These are phyloP conservation scores for Amblyjoppa fuscipennis DNA, from an alignment of 2,888 invertebrate species.

Conservation along the genomic window DNA sequence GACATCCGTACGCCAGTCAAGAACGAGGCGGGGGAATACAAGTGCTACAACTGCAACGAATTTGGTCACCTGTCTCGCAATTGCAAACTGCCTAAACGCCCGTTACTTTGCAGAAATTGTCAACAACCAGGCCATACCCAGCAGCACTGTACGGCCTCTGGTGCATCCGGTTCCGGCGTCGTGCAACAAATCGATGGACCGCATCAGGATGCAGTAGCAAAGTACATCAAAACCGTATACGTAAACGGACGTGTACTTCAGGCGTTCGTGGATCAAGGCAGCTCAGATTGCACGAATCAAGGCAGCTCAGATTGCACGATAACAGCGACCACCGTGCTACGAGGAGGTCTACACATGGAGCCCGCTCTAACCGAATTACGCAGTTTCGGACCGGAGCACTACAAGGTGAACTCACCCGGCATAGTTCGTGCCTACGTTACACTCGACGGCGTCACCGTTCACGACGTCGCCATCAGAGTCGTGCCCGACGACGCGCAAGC, in stretches of 20 bases:
- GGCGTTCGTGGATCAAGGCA: slow-evolving; percentile 47
- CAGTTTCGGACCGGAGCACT: slow-evolving; percentile 42
- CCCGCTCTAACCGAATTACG: no score
- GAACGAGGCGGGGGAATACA: slow-evolving; percentile 33
- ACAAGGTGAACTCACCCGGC: slow-evolving; percentile 36
- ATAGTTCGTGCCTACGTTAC: slow-evolving; percentile 23
- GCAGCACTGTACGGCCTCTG: neutral
- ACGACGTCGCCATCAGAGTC: slow-evolving; percentile 41
- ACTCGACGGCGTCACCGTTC: slow-evolving; percentile 37
- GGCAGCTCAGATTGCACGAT: slow-evolving; percentile 50
- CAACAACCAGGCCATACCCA: slow-evolving; percentile 26
- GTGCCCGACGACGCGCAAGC: slow-evolving; percentile 55
- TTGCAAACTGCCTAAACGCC: slow-evolving; percentile 10
- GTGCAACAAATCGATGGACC: neutral
- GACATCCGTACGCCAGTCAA: slow-evolving; percentile 8
- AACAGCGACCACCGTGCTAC: slow-evolving; percentile 27
- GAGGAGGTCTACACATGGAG: slow-evolving; percentile 22
- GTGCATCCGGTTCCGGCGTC: neutral
- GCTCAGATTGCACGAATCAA: no score
- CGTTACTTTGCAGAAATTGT: slow-evolving; percentile 20
- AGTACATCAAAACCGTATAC: slow-evolving; percentile 40
- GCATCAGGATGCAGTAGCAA: slow-evolving; percentile 7
- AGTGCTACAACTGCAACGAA: slow-evolving; percentile 39
- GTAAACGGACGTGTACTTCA: neutral
- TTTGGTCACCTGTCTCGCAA: slow-evolving; percentile 26